phyloP scores from a whole-genome alignment of 2,797 vertebrate genomes.

The Crypturellus tataupa region DNA sequence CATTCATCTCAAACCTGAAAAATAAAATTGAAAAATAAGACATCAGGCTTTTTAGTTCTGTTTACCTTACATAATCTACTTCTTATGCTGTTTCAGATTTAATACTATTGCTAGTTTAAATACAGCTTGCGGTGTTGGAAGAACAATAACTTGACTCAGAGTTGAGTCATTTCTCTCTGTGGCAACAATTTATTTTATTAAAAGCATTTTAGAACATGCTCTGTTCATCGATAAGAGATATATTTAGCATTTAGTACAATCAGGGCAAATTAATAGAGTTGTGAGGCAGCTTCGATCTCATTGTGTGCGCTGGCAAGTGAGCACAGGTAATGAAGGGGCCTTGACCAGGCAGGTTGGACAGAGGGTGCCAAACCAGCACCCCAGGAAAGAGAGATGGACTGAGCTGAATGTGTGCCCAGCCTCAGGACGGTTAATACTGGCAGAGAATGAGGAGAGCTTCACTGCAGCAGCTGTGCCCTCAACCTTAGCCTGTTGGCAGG shows the following conservation, averaged over 20 bases:
- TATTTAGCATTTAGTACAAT: background rate
- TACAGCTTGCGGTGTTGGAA: background rate
- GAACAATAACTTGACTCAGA: background rate
- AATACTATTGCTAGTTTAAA: background rate
- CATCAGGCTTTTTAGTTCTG: background rate
- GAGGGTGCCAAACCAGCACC: background rate
- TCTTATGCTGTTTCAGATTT: background rate
- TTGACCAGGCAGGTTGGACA: background rate
- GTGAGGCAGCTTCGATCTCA: background rate
- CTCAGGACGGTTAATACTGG: accelerated
- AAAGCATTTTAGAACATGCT: background rate
- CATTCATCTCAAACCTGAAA: background rate
- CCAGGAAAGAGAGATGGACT: background rate
- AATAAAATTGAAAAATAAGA: background rate
- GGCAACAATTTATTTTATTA: background rate
- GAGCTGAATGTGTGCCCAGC: background rate
- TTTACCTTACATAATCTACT: background rate
- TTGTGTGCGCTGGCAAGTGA: background rate
- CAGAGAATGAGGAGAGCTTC: background rate
- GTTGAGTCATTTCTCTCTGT: constrained; percentile 8
- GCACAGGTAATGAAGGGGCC: background rate
- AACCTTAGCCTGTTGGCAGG: background rate
- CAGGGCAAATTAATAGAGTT: background rate
- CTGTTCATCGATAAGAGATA: background rate
- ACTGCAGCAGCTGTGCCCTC: background rate